These are phyloP conservation scores for Channa striata DNA, from an alignment of 2,797 vertebrate species.

Conservation along the genomic window DNA sequence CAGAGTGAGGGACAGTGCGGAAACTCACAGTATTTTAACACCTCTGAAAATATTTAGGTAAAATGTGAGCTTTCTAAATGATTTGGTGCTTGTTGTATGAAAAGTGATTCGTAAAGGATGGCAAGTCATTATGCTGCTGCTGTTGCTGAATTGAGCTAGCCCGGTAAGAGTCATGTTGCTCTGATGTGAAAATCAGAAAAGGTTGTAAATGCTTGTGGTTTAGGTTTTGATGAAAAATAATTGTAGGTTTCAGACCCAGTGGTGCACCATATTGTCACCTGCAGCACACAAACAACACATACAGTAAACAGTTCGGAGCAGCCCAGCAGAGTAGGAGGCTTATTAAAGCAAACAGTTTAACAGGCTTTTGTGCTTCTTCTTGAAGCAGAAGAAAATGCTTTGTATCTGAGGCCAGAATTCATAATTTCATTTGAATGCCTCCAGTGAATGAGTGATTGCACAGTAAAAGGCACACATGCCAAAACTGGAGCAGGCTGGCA, in stretches of 20 bases:
- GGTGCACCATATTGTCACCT: slow-evolving; percentile 24
- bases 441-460: slow-evolving; percentile 61
- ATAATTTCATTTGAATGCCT: slow-evolving; percentile 67
- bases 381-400: slow-evolving; percentile 46
- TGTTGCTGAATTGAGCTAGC: slow-evolving; percentile 8
- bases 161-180: neutral
- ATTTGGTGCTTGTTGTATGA: neutral
- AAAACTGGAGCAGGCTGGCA: slow-evolving; percentile 60
- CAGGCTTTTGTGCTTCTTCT: slow-evolving; percentile 53
- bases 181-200: slow-evolving; percentile 16
- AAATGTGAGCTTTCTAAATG: slow-evolving; percentile 3
- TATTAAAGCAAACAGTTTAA: slow-evolving; percentile 58
- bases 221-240: slow-evolving; percentile 31
- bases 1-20: neutral
- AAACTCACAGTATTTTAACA: neutral
- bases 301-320: slow-evolving; percentile 31
- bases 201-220: slow-evolving; percentile 20
- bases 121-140: neutral
- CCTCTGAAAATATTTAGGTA: slow-evolving; percentile 4
- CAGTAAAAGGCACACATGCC: slow-evolving; percentile 49
- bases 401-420: slow-evolving; percentile 58
- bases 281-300: slow-evolving; percentile 21
- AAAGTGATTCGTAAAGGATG: slow-evolving; percentile 1
- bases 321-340: slow-evolving; percentile 17
- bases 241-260: slow-evolving; percentile 27